phyloP scores from a whole-genome alignment of 2,797 vertebrate species.

The Scomberomorus guttatus region DNA sequence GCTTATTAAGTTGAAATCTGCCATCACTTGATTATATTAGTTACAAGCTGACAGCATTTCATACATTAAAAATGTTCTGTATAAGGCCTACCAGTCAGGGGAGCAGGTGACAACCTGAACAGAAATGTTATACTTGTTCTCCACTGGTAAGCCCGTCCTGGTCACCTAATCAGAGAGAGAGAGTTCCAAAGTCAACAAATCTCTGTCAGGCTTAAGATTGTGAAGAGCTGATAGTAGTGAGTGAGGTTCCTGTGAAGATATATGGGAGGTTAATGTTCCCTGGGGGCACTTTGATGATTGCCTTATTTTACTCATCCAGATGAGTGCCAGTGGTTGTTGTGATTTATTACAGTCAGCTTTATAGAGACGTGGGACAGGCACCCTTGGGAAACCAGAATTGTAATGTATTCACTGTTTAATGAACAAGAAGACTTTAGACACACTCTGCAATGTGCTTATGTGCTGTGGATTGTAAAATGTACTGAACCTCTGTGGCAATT shows the following conservation, averaged over 20 bases:
- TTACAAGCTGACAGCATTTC: neutral
- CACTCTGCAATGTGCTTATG: neutral
- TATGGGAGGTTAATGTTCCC: slow-evolving; percentile 27
- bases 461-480: neutral
- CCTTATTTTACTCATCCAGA: slow-evolving; percentile 54
- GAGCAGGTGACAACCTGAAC: slow-evolving; percentile 92
- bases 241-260: slow-evolving; percentile 18
- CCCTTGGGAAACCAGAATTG: slow-evolving; percentile 9
- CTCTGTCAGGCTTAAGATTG: slow-evolving; percentile 5
- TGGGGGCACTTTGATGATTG: slow-evolving; percentile 55
- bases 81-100: slow-evolving; percentile 87
- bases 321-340: slow-evolving; percentile 26
- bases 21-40: neutral
- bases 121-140: slow-evolving; percentile 85
- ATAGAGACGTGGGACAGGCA: neutral
- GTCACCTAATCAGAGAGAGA: slow-evolving; percentile 84
- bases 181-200: slow-evolving; percentile 38
- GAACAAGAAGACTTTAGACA: neutral
- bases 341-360: slow-evolving; percentile 38
- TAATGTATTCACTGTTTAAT: slow-evolving; percentile 18
- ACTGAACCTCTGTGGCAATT: neutral
- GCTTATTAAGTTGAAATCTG: neutral
- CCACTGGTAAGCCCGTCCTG: slow-evolving; percentile 82
- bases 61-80: neutral
- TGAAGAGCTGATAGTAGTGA: slow-evolving; percentile 3